Evolutionary conservation across 2,888 invertebrate species (phyloP).

Genomic region (Oscheius sp.): DNA sequence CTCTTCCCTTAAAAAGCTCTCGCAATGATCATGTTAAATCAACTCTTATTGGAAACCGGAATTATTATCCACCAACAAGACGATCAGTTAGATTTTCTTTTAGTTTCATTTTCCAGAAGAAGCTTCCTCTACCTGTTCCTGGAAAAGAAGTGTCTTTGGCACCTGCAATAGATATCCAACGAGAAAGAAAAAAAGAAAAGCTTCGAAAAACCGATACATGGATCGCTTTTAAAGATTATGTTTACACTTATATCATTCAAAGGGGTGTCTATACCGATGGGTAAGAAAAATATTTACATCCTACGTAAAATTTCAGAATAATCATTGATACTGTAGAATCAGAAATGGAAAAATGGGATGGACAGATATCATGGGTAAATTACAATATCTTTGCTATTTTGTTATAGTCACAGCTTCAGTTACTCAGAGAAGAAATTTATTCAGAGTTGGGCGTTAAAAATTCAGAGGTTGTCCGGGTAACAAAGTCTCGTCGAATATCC

Average conservation of each 20-base stretch:
- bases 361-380: constrained; percentile 38
- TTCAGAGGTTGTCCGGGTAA: constrained; percentile 1
- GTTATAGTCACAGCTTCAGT: constrained; percentile 13
- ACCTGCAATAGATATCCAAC: not conserved
- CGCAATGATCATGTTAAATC: constrained; percentile 42
- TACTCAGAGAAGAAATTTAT: constrained; percentile 22
- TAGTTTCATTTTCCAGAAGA: not conserved
- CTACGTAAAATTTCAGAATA: not conserved
- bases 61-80: constrained; percentile 46
- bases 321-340: constrained; percentile 27
- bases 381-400: not conserved
- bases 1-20: constrained; percentile 37
- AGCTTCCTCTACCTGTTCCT: constrained; percentile 25
- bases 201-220: constrained; percentile 1
- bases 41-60: constrained; percentile 41
- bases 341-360: constrained; percentile 40
- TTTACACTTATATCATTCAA: constrained; percentile 36
- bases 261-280: constrained; percentile 38
- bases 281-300: not conserved
- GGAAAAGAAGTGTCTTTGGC: not conserved
- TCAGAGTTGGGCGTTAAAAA: constrained; percentile 6
- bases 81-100: not conserved
- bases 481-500: not conserved
- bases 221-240: constrained; percentile 39
- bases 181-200: not conserved